Evolutionary conservation across 2,888 invertebrate genomes (phyloP).

Genomic region (Patella caerulea): DNA sequence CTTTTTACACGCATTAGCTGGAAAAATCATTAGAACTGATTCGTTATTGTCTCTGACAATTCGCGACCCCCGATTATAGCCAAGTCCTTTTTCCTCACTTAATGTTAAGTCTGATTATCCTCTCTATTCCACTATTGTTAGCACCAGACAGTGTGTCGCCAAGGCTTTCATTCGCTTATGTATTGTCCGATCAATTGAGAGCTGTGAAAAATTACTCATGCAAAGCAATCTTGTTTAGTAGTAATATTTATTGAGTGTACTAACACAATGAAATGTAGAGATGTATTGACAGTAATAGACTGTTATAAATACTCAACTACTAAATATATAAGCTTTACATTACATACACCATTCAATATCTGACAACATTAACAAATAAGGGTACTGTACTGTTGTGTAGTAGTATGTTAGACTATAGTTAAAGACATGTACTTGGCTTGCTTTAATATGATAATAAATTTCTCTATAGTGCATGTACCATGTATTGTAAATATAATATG

Average conservation of each 20-base stretch:
- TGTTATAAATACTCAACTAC: background rate
- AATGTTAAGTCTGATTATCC: slow-evolving; percentile 12
- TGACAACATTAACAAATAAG: too few species aligned
- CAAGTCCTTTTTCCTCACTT: slow-evolving; percentile 9
- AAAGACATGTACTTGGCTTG: too few species aligned
- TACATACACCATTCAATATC: too few species aligned
- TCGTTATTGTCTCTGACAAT: slow-evolving; percentile 11
- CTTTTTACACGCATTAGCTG: slow-evolving; percentile 4
- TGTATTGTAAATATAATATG: too few species aligned
- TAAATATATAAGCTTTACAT: background rate
- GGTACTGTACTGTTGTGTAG: too few species aligned
- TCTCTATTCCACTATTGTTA: slow-evolving; percentile 5
- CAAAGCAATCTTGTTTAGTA: background rate
- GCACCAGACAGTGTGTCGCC: slow-evolving; percentile 9
- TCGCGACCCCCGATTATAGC: slow-evolving; percentile 6
- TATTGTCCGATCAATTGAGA: slow-evolving; percentile 7
- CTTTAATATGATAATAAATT: too few species aligned
- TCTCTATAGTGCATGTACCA: too few species aligned
- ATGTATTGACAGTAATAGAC: background rate
- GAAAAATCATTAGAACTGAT: slow-evolving; percentile 2
- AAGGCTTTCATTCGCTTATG: background rate
- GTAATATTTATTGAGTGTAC: background rate
- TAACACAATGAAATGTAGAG: background rate
- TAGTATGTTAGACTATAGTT: too few species aligned
- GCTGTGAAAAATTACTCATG: slow-evolving; percentile 4